Percentiles rank a stretch among this genome's conserved stretches.
phyloP scores from a whole-genome alignment of 2,113 vertebrate genomes.

The Cephalopterus ornatus region DNA sequence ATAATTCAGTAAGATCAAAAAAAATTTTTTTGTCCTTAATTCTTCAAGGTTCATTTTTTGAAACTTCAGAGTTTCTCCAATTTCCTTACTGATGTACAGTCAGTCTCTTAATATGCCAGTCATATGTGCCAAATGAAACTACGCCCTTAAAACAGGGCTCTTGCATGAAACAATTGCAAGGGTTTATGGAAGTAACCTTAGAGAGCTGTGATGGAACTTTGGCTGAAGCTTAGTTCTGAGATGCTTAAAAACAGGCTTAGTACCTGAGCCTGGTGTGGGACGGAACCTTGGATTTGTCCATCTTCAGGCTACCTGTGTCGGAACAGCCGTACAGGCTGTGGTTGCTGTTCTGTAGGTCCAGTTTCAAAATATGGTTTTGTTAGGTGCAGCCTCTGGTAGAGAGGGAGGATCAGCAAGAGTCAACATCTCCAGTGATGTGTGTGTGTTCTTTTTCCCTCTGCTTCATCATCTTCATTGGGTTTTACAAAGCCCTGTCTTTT shows the following conservation, averaged over 20 bases:
- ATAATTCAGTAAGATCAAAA: not conserved
- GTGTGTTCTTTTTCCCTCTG: not conserved
- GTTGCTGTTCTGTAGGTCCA: not conserved
- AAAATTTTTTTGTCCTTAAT: not conserved
- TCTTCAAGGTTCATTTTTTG: not conserved
- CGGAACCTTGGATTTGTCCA: fast-evolving
- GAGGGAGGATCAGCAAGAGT: not conserved
- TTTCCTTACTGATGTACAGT: not conserved
- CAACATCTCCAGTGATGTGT: not conserved
- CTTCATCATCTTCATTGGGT: not conserved
- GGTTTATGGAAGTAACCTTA: not conserved
- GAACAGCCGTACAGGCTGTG: not conserved
- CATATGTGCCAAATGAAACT: not conserved
- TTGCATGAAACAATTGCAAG: not conserved
- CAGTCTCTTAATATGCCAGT: not conserved
- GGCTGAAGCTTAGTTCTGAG: not conserved
- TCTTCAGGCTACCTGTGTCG: not conserved
- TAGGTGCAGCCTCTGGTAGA: not conserved
- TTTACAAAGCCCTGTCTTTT: not conserved
- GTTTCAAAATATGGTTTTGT: not conserved
- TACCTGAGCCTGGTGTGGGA: not conserved
- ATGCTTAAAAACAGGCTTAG: not conserved
- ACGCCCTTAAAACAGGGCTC: not conserved
- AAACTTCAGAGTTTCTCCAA: not conserved
- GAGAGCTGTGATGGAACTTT: not conserved